Percentiles rank a stretch among this genome's conserved stretches.
Conservation (phyloP, 2,888 invertebrate species). For the Drosophila parthenogenetica region DNA sequence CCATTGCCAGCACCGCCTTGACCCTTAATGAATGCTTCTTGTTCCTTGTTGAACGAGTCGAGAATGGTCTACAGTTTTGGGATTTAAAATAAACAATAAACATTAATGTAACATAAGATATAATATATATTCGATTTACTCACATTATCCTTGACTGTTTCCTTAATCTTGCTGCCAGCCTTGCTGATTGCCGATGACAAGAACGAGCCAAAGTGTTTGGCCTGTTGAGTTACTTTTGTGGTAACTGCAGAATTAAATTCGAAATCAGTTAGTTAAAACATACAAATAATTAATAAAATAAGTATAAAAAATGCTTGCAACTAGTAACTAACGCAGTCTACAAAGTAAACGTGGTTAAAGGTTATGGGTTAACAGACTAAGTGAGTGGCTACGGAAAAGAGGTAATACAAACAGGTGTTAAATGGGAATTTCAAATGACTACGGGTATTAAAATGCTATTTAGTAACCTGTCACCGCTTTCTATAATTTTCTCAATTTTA, state of each 20-base stretch:
- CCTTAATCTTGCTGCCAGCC: conserved; percentile 98
- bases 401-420: conserved; percentile 2
- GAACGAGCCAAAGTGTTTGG: conserved; percentile 96
- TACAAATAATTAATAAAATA: not conserved
- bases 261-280: conserved; percentile 28
- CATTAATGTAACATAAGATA: too few species aligned
- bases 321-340: conserved; percentile 50
- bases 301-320: conserved; percentile 31
- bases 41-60: conserved; percentile 98
- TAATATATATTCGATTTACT: conserved; percentile 84
- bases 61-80: conserved; percentile 92
- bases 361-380: conserved; percentile 12
- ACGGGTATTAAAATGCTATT: conserved; percentile 41
- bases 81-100: not conserved
- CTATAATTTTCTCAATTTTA: conserved; percentile 26
- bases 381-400: conserved; percentile 15
- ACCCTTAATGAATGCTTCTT: conserved; percentile 97
- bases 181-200: conserved; percentile 98
- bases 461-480: conserved; percentile 83
- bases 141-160: conserved; percentile 98
- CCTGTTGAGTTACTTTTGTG: conserved; percentile 94
- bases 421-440: conserved; percentile 26
- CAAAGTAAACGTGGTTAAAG: conserved; percentile 50
- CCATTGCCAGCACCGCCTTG: conserved; percentile 90
- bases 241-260: conserved; percentile 87